Conservation (phyloP, 2,888 invertebrate genomes). For the Eristalinus aeneus region DNA sequence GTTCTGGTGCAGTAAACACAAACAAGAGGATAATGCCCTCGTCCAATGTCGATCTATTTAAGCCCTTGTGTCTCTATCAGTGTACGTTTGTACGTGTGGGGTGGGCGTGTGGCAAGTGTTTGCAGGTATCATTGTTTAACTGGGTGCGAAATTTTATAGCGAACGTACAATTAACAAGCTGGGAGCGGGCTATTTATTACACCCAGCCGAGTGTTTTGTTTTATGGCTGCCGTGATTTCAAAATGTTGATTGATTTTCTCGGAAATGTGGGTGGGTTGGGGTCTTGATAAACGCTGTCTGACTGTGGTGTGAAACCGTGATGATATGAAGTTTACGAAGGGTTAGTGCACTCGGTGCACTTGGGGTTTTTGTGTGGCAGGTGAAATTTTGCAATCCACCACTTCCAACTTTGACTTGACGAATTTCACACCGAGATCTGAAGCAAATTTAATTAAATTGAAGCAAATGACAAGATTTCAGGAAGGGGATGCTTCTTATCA, state of each 20-base stretch:
- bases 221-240: constrained; percentile 35
- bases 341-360: constrained; percentile 44
- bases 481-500: too few species aligned
- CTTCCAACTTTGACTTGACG: background rate
- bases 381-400: background rate
- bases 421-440: too few species aligned
- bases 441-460: too few species aligned
- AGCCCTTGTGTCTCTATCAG: background rate
- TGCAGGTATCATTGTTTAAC: constrained; percentile 28
- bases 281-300: background rate
- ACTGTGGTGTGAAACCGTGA: constrained; percentile 23
- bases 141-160: constrained; percentile 54
- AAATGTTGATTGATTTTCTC: constrained; percentile 10
- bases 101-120: background rate
- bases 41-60: constrained; percentile 16
- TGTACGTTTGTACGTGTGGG: background rate
- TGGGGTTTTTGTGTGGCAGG: background rate
- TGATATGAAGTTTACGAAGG: constrained; percentile 30
- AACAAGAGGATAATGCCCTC: constrained; percentile 47
- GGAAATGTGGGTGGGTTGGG: constrained; percentile 4
- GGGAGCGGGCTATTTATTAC: constrained; percentile 20
- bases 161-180: constrained; percentile 40
- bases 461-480: too few species aligned
- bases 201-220: background rate
- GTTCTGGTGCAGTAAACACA: constrained; percentile 19